Base-by-base conservation (phyloP, 2,888 invertebrate genomes). In the Halocaridina rubra region DNA sequence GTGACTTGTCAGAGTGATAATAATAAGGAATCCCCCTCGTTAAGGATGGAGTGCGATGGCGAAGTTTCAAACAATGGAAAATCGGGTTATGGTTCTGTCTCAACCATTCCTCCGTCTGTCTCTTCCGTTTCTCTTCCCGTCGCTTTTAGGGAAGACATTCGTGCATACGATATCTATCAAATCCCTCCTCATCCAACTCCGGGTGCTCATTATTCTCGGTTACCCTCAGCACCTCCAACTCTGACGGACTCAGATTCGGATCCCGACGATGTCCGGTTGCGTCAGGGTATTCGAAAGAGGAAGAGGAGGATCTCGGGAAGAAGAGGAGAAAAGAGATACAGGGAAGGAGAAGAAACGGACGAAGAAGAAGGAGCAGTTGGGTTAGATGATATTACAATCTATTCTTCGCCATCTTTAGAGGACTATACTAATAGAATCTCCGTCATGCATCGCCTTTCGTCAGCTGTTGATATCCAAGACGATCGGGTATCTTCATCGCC, bases 141-240 rank as follows among this genome's bases (percentile, higher is more conserved):
- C 19, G 46, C 33, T n/a, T 59, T 33, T 71, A 76, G 67, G 27
- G 84, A 84, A 39, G 84, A 84, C 57, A 84, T 84, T 29, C 33
- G 84, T 39, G 84, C 39, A 27, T 84, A 53, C 33, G 84, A 84
- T 16, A 84, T 84, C 32, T 84, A 84, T 57, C 61, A 59, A 22
- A 84, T 84, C 5, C 72, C 46, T 7, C 59, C 53, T 4, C 53
- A 53, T 19, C 33, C 69, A 3, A 46, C 27, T 13, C 61, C 71
- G 16, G 76, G 59, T 13, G 72, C 46, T 22, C 72, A 78, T 53
- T 81, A 81, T 32, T 61, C 81, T n/a, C 81, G 75, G 19, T 46
- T 82, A 30, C 82, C 82, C 59, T 29, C 82, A 10, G 72, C 72
- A 5, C 74, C 74, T 8, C 27, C 72, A 10, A 72, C 33, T 24